Conservation (phyloP, 1,140 invertebrate genomes). For the Drosophila gunungcola region DNA sequence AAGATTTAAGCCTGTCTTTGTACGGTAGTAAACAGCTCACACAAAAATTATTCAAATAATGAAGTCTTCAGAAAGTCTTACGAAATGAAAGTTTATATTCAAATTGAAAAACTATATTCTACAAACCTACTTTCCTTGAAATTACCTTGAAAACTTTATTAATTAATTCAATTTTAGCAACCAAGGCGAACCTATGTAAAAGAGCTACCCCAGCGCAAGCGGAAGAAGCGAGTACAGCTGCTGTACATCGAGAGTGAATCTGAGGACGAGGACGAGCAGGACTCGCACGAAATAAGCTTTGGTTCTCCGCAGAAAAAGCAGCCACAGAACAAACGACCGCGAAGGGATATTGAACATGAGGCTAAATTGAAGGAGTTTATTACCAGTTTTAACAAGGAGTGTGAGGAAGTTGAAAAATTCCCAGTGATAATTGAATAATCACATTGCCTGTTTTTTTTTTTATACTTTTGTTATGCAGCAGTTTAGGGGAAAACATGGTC, state of each 20-base stretch:
- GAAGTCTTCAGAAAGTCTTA: too few relatives aligned
- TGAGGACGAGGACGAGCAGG: conserved; percentile 52
- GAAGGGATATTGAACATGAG: conserved; percentile 54
- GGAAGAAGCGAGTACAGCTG: conserved; percentile 60
- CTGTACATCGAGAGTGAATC: conserved; percentile 70
- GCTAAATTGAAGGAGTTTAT: conserved; percentile 59
- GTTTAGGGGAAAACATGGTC: neutral
- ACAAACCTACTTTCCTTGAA: too few relatives aligned
- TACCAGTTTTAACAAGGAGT: conserved; percentile 70
- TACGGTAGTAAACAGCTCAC: conserved; percentile 75
- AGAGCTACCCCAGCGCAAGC: conserved; percentile 66
- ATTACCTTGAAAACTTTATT: too few relatives aligned
- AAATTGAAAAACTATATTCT: too few relatives aligned
- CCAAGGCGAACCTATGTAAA: conserved; percentile 67
- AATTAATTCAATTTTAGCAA: conserved; percentile 30
- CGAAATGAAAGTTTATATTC: too few relatives aligned
- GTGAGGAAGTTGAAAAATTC: conserved; percentile 71
- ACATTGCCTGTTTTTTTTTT: neutral
- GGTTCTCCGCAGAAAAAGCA: conserved; percentile 53
- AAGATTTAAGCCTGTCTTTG: conserved; percentile 75
- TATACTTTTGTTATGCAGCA: neutral
- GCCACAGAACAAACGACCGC: conserved; percentile 40
- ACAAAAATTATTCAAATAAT: conserved; percentile 22
- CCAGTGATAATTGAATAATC: conserved; percentile 65
- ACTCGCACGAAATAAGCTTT: conserved; percentile 36